These are phyloP conservation scores for Caradrina clavipalpis DNA, from an alignment of 2,888 invertebrate genomes.

Conservation along the genomic window DNA sequence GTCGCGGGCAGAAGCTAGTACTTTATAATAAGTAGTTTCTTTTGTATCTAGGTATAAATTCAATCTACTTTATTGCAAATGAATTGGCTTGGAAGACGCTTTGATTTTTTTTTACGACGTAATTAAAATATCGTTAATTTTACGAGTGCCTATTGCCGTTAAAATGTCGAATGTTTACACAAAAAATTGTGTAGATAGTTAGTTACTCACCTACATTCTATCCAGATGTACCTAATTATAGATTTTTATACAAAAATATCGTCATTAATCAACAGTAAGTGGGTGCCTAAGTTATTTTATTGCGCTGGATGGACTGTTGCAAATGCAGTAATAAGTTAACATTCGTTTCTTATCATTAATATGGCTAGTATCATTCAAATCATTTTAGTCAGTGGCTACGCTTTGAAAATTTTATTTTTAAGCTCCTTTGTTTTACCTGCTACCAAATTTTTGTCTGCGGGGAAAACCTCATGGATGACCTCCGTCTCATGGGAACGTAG, in stretches of 20 bases:
- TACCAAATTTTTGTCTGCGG: too few relatives aligned
- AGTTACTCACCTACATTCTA: neutral
- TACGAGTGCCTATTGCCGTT: conserved; percentile 52
- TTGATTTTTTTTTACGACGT: conserved; percentile 53
- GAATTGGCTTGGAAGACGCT: conserved; percentile 34
- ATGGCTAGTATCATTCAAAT: too few relatives aligned
- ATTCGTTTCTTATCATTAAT: too few relatives aligned
- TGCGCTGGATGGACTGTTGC: too few relatives aligned
- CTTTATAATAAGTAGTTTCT: neutral
- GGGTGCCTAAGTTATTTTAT: too few relatives aligned
- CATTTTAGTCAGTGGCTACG: too few relatives aligned
- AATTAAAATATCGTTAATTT: conserved; percentile 67
- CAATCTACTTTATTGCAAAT: conserved; percentile 28
- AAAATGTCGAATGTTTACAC: conserved; percentile 33
- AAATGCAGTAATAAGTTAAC: too few relatives aligned
- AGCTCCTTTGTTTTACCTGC: too few relatives aligned
- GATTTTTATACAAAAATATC: neutral
- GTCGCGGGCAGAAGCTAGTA: too few relatives aligned
- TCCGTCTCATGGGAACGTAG: too few relatives aligned
- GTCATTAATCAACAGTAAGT: neutral
- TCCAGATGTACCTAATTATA: conserved; percentile 1
- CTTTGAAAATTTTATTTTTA: too few relatives aligned
- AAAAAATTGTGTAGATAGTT: conserved; percentile 3
- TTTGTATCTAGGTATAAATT: neutral
- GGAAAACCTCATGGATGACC: too few relatives aligned